Evolutionary conservation across 2,888 invertebrate genomes (phyloP), one percentile per base, ranked within the genome.

Genomic region (Silvanus unidentatus): DNA sequence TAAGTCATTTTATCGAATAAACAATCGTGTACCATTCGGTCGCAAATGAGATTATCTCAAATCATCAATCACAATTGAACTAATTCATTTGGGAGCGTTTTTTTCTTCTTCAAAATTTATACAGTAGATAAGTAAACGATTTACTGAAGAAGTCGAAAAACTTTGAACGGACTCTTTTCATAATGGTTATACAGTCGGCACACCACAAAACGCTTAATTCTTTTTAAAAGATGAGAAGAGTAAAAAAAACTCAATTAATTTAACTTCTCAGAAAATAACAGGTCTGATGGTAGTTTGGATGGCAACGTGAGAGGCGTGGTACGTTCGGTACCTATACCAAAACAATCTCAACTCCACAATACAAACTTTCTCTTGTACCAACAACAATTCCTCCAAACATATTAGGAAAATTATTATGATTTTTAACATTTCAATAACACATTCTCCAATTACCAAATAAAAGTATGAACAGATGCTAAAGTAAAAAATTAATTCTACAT

Each of bases 191-290:
- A n/a, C n/a, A n/a, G n/a, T n/a, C n/a, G n/a, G n/a, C n/a, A n/a
- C n/a, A n/a, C 52, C 55, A 55, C 54, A 55, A 58, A 62, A 60
- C 41, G 44, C 47, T 47, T 47, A 47, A 47, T 46, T 45, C 27
- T 32, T 46, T 44, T 44, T 22, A 22, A 22, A 22, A 22, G 22
- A 22, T 22, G 22, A 22, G 22, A 22, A 22, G 22, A 22, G 22
- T 22, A 49, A 48, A 12, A 54, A 52, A 53, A 58, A 69, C 65
- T 67, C 67, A 68, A 70, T 69, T 70, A 70, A 70, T 70, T 67
- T 69, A 65, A 65, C 65, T 65, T 61, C 64, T 60, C 54, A 59
- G 68, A 69, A 69, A 69, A 70, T 69, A 70, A 70, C 66, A 70
- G 69, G 68, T 64, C 64, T 61, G 49, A 34, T 30, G 38, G 44